Evolutionary conservation across 1,140 invertebrate genomes (phyloP).

Genomic region (Sinonovacula constricta): DNA sequence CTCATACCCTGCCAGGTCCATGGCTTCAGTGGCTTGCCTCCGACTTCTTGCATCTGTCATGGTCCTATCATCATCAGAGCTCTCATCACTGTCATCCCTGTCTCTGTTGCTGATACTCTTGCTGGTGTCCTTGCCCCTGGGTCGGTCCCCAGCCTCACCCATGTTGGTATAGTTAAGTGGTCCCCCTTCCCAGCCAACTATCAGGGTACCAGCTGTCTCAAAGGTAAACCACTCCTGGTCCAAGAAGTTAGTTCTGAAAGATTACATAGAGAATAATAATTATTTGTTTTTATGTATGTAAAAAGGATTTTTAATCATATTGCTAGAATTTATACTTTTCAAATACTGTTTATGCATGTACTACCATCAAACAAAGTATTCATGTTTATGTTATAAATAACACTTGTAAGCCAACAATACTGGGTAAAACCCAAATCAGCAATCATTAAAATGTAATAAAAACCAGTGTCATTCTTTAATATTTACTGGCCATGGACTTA

Average conservation of each 20-base stretch:
- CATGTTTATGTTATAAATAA: no score
- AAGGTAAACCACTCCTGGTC: slow-evolving; percentile 77
- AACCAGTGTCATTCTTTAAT: no score
- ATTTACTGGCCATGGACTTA: no score
- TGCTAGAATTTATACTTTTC: no score
- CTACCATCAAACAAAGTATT: no score
- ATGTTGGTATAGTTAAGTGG: slow-evolving; percentile 46
- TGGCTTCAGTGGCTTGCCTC: slow-evolving; percentile 40
- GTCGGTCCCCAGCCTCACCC: slow-evolving; percentile 22
- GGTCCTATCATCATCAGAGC: slow-evolving; percentile 22
- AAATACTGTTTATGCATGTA: no score
- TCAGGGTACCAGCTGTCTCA: slow-evolving; percentile 75
- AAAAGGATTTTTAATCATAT: no score
- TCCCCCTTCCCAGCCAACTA: slow-evolving; percentile 76
- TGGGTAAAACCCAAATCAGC: no score
- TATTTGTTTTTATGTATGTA: no score
- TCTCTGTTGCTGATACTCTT: slow-evolving; percentile 32
- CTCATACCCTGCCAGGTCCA: slow-evolving; percentile 60
- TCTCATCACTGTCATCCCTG: slow-evolving; percentile 10
- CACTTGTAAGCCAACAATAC: no score
- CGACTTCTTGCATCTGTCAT: slow-evolving; percentile 9
- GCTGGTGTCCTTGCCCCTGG: neutral
- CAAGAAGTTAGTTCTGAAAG: slow-evolving; percentile 71
- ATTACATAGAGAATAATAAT: neutral
- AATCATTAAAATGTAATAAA: no score